A percentile compares a stretch with the other conserved stretches of the same genome.
Evolutionary conservation across 2,113 vertebrate species (phyloP).

Genomic region (Chauna torquata): DNA sequence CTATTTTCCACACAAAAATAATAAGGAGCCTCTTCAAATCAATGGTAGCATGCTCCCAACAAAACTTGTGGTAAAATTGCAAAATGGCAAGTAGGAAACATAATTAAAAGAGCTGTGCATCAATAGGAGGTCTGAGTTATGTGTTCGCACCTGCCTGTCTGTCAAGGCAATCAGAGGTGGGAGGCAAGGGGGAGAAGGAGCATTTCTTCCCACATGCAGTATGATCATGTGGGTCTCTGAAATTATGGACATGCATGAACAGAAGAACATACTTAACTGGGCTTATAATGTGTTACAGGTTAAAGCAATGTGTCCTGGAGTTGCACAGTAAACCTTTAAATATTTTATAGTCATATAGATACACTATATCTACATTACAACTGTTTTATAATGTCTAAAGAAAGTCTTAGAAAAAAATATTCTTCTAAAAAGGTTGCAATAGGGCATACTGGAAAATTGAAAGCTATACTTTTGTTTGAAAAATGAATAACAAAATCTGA

Average conservation of each 20-base stretch:
- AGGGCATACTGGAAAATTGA: background rate
- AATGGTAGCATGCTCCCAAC: background rate
- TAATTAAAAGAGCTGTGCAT: background rate
- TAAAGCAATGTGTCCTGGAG: background rate
- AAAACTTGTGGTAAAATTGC: background rate
- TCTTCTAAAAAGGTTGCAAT: background rate
- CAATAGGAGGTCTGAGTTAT: background rate
- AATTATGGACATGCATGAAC: background rate
- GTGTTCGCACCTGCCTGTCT: background rate
- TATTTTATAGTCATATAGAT: background rate
- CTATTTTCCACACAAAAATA: background rate
- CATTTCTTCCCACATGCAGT: background rate
- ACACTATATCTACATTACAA: background rate
- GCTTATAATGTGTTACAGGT: background rate
- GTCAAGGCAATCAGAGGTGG: background rate
- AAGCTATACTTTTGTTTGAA: background rate
- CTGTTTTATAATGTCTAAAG: background rate
- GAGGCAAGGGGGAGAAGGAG: background rate
- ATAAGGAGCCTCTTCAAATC: background rate
- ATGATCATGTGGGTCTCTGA: background rate
- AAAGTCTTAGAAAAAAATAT: background rate
- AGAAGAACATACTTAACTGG: background rate
- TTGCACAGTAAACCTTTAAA: background rate
- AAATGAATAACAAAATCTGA: background rate
- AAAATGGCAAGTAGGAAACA: background rate